Base-by-base conservation (phyloP, 2,888 invertebrate species). In the Brachylomia viminalis region DNA sequence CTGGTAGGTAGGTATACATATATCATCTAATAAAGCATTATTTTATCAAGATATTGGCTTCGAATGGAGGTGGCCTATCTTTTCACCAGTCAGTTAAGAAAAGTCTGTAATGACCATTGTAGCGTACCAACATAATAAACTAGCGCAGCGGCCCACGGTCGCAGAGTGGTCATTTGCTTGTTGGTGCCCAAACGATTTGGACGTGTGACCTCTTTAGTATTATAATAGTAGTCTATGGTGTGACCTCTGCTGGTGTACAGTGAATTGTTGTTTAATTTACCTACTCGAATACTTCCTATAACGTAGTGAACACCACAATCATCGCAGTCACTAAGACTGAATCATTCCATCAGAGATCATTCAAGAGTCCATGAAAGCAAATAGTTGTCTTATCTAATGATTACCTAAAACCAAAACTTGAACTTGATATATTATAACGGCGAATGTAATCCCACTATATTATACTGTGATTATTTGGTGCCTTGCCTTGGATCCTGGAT, bases 341-440 rank as follows among this genome's bases (percentile, higher is more conserved):
- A n/a, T 72, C 5, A 42, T 30, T 42, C 10, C 23, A 17, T 7
- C 30, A 59, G 11, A 47, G 20, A 58, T 49, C 27, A 27, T 27
- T 23, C 33, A 27, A n/a, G 56, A 23, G 15, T 23, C 23, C 33
- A 33, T 47, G 47, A 7, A 42, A 38, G 30, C 15, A 17, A 67
- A 17, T 42, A 49, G 64, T 59, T 42, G n/a, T 47, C 47, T 42
- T 61, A 64, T 64, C 30, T 42, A 71, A 76, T 59, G 58, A n/a
- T n/a, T n/a, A n/a, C 11, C 8, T 27, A 23, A n/a, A n/a, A 11
- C 58, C 71, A 27, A 64, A 78, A 59, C 49, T 71, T 54, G 20
- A n/a, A 33, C 30, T 47, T 79, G 64, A 72, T 74, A 82, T 68
- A 82, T 81, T 73, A 82, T 80, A 59, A 61, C 42, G 13, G 45